Evolutionary conservation across 1,140 invertebrate species (phyloP), one percentile per base, ranked within the genome.

Genomic region (Ceratoteleas bidentatus): DNA sequence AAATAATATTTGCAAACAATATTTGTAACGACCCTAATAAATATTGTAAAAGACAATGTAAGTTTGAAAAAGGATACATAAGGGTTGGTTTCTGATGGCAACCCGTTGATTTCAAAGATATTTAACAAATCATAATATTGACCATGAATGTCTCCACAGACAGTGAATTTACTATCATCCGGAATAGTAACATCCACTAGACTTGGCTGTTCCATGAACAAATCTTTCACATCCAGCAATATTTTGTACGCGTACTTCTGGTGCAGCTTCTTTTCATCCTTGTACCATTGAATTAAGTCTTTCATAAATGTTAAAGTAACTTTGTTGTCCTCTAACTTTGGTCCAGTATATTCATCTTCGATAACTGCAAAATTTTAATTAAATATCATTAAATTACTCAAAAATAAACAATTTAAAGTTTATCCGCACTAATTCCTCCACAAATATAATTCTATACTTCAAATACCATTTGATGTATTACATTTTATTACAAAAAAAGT

Each of bases 91-190:
- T 96, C 94, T 9, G 97, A 98, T 10, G 99, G 99, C 45, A 98
- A 90, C 9, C 98, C 99, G 92, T 99, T 99, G 45, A 99, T 92
- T 87, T 98, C 93, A 92, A 99, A 99, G 83, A 99, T 99, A 92
- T 99, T 99, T 92, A 99, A 94, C 52, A 99, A 92, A 93, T 99
- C 99, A 91, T 98, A 99, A 92, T 95, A 99, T 92, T 99, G 99
- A 16, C 99, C 99, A 91, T 99, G 99, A 85, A 99, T 98, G 91
- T 99, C 99, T n/a, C 99, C 99, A 92, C 99, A 99, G 58, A 99
- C 96, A 34, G 99, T 99, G 90, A 99, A 99, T 93, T 99, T 99
- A 54, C 95, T 93, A 49, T 96, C 94, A 88, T 96, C 95, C 6
- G 95, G 94, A 81, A 99, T 96, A 74, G 92, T 93, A 52, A 99